Base-by-base conservation (phyloP, 2,888 invertebrate species). In the Crossocerus cetratus region DNA sequence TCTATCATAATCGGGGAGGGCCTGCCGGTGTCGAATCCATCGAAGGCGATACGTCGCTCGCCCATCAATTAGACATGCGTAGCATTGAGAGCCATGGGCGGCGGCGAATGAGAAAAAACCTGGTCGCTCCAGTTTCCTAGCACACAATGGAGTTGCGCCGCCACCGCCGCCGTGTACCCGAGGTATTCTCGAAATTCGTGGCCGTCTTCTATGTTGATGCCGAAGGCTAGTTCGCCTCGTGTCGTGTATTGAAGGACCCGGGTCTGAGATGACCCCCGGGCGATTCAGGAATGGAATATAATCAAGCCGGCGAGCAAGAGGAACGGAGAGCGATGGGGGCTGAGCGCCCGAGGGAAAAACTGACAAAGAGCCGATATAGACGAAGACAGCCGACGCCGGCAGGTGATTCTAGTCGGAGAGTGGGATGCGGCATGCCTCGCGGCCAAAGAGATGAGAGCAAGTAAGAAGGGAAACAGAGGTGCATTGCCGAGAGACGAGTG, bases 251-350 rank as follows among this genome's bases (percentile, higher is more conserved):
- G 83, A 82, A 81, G 84, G 85, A 82, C 78, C 77, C 54, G 70
- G 78, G 80, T 82, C 82, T 71, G 81, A 78, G 72, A 66, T 58
- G 72, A 77, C 82, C 85, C 77, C 71, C 77, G 80, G 84, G 86
- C 87, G 78, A 84, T 88, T 79, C 86, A 89, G 89, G 88, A 89
- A 89, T 90, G 89, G 87, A 89, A 90, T 89, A 90, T 90, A 90
- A 90, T 90, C 89, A 89, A 89, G 86, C 85, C 65, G 71, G 54
- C 53, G 66, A 54, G 68, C 56, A 67, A 68, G 65, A 57, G 64
- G 59, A 63, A 69, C 49, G 57, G 69, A 72, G 70, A 73, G 45
- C 59, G 61, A 20, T 43, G 70, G 23, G 63, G 58, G 32, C n/a
- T 49, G 66, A 57, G n/a, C 64, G 70, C 70, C 70, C 67, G 70